These are phyloP conservation scores for Tetragnatha versicolor DNA, from an alignment of 1,140 invertebrate species.

Conservation along the genomic window DNA sequence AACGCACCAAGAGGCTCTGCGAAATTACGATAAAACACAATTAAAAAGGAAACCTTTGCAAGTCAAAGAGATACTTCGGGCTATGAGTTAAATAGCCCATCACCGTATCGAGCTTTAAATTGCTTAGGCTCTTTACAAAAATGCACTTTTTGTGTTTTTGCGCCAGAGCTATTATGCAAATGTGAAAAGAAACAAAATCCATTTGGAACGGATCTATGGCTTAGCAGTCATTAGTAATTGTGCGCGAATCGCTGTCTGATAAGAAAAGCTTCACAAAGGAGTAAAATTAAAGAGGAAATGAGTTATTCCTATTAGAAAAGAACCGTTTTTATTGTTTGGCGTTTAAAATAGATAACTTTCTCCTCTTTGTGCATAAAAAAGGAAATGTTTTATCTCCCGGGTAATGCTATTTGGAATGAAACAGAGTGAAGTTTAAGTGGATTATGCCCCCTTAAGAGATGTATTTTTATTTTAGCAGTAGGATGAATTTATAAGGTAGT, in stretches of 20 bases:
- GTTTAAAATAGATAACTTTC: conserved; percentile 17
- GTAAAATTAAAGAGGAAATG: neutral
- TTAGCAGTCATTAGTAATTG: conserved; percentile 36
- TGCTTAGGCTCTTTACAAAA: conserved; percentile 3
- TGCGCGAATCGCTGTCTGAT: conserved; percentile 12
- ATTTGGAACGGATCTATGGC: neutral
- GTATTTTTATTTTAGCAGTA: too few species aligned
- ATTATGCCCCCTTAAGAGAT: too few species aligned
- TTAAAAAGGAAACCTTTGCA: too few species aligned
- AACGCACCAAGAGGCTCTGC: too few species aligned
- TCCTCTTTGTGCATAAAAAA: neutral
- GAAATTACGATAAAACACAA: too few species aligned
- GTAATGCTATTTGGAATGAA: neutral
- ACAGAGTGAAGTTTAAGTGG: neutral
- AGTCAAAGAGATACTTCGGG: too few species aligned
- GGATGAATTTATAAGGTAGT: too few species aligned
- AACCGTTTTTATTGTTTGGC: conserved; percentile 7
- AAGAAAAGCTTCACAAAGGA: neutral
- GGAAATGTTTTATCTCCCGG: neutral
- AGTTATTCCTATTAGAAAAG: conserved; percentile 24
- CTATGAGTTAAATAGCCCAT: too few species aligned
- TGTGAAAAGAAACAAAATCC: conserved; percentile 18
- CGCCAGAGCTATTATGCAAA: conserved; percentile 16
- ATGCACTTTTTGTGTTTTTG: neutral
- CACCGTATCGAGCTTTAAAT: neutral